Conservation (phyloP, 2,113 vertebrate species). For the Pseudopipra pipra region DNA sequence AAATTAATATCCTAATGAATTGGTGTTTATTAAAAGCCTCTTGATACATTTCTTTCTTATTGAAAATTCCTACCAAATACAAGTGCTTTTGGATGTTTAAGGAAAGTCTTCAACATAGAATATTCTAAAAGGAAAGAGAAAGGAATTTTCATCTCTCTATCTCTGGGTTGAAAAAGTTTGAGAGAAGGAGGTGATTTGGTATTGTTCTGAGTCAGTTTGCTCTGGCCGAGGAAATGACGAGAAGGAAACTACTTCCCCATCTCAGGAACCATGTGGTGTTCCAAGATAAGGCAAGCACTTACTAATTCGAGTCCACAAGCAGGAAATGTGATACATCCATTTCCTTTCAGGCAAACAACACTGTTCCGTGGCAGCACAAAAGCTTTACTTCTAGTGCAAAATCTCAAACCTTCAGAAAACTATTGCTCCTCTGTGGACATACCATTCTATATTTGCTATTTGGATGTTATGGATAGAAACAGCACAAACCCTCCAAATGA, state of each 20-base stretch:
- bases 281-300: slow-evolving; percentile 90
- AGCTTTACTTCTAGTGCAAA: slow-evolving; percentile 52
- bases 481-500: slow-evolving; percentile 55
- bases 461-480: slow-evolving; percentile 87
- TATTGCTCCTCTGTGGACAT: slow-evolving; percentile 46
- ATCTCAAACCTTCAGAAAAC: slow-evolving; percentile 58
- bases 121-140: neutral
- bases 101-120: neutral
- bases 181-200: slow-evolving; percentile 40
- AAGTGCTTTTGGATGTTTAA: neutral
- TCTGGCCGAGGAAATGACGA: slow-evolving; percentile 84
- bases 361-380: slow-evolving; percentile 63
- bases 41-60: neutral
- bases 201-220: slow-evolving; percentile 74
- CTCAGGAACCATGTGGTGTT: slow-evolving; percentile 89
- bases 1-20: neutral
- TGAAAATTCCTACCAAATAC: neutral
- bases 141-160: neutral
- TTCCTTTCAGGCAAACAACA: slow-evolving; percentile 90
- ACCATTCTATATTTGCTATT: slow-evolving; percentile 31
- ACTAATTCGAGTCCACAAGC: slow-evolving; percentile 92
- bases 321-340: slow-evolving; percentile 93
- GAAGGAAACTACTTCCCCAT: slow-evolving; percentile 85
- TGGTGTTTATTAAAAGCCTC: neutral
- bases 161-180: slow-evolving; percentile 3